Conservation (phyloP, 2,797 vertebrate species). For the Glyptemys insculpta region DNA sequence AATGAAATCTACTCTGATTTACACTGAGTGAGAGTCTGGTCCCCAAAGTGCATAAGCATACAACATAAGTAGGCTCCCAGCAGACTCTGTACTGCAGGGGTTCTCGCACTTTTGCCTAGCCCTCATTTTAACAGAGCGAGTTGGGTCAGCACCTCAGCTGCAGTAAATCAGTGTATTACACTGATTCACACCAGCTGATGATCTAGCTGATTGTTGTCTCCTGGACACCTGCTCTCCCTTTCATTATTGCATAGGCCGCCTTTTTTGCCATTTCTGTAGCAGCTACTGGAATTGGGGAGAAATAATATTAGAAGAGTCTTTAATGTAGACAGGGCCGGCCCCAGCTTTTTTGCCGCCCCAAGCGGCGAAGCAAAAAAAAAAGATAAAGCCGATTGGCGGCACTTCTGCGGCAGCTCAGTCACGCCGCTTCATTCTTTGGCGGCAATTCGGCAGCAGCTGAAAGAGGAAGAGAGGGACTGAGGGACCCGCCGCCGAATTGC, state of each 20-base stretch:
- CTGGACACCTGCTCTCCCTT: not conserved
- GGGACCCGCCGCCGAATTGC: too few species aligned
- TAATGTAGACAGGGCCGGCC: too few species aligned
- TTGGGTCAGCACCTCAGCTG: not conserved
- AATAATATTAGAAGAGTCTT: not conserved
- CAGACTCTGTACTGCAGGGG: rapidly evolving
- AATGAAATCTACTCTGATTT: not conserved
- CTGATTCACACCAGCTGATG: not conserved
- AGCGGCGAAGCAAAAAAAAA: too few species aligned
- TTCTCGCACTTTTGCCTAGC: not conserved
- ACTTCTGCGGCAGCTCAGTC: too few species aligned
- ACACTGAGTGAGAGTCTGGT: not conserved
- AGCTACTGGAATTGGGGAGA: not conserved
- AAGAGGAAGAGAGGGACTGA: too few species aligned
- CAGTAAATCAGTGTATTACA: not conserved
- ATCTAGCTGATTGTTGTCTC: not conserved
- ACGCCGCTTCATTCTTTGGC: too few species aligned
- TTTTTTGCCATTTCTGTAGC: not conserved
- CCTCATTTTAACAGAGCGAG: not conserved
- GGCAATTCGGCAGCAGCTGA: too few species aligned
- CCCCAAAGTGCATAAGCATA: rapidly evolving
- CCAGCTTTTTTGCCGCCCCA: too few species aligned
- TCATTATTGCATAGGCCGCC: not conserved
- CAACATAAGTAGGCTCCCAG: rapidly evolving
- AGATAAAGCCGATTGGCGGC: too few species aligned